Evolutionary conservation across 2,888 invertebrate genomes (phyloP).

Genomic region (Micoletzkya japonica): DNA sequence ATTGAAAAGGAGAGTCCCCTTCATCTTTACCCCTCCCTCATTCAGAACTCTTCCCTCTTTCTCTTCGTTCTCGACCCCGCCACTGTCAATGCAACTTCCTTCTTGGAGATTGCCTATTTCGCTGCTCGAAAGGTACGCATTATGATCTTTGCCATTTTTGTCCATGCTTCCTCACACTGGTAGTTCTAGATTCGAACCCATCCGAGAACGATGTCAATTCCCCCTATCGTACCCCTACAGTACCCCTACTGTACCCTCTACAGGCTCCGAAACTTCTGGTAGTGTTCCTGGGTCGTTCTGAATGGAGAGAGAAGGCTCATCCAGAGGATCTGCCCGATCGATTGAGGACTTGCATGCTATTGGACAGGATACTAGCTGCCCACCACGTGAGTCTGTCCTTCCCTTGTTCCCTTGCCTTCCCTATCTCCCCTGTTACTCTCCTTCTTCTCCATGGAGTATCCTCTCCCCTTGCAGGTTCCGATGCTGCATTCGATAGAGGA

Average conservation of each 20-base stretch:
- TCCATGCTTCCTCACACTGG: slow-evolving; percentile 44
- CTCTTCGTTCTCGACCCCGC: slow-evolving; percentile 63
- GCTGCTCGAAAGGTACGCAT: slow-evolving; percentile 51
- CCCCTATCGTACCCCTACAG: no score
- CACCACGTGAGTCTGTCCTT: slow-evolving; percentile 44
- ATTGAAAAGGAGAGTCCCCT: background rate
- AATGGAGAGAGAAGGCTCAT: slow-evolving; percentile 61
- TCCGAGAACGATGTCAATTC: no score
- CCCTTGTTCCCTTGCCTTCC: no score
- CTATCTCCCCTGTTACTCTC: no score
- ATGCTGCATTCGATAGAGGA: slow-evolving; percentile 53
- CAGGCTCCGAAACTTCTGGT: slow-evolving; percentile 45
- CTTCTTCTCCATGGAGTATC: no score
- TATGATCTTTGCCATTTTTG: no score
- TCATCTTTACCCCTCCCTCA: slow-evolving; percentile 2
- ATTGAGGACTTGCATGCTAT: slow-evolving; percentile 56
- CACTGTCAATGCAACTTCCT: slow-evolving; percentile 62
- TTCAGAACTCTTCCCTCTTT: slow-evolving; percentile 61
- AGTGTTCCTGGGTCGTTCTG: slow-evolving; percentile 52
- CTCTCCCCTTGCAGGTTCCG: no score
- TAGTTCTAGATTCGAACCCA: no score
- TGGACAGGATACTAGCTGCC: slow-evolving; percentile 58
- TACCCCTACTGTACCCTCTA: no score
- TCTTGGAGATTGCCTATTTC: slow-evolving; percentile 62
- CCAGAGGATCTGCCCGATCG: slow-evolving; percentile 58